phyloP scores from a whole-genome alignment of 2,797 vertebrate genomes.

The Poliocrania exsul region DNA sequence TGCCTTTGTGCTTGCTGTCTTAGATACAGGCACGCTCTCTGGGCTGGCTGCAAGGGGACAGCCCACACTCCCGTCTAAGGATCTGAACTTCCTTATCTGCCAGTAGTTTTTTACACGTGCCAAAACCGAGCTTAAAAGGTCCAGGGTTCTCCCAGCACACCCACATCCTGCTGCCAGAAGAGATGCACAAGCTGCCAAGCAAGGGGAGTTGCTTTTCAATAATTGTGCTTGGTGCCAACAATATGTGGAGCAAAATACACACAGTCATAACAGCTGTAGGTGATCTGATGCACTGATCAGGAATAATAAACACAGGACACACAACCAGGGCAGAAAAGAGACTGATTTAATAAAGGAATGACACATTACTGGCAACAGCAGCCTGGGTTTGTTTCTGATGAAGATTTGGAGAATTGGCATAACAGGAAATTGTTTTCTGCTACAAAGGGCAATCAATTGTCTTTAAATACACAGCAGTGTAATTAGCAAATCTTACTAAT shows the following conservation, averaged over 20 bases:
- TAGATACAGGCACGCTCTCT: background rate
- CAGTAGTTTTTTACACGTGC: background rate
- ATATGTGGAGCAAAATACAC: background rate
- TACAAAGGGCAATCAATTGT: slow-evolving; percentile 11
- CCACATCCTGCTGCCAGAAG: background rate
- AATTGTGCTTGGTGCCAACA: background rate
- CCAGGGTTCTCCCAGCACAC: background rate
- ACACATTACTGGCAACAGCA: background rate
- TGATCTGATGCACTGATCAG: background rate
- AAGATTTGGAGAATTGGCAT: background rate
- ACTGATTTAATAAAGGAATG: background rate
- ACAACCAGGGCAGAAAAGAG: background rate
- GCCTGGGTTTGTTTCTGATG: slow-evolving; percentile 1
- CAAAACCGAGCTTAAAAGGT: background rate
- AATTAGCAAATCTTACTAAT: slow-evolving; percentile 22
- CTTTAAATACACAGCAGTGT: background rate
- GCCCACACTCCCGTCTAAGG: background rate
- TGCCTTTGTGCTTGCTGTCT: background rate
- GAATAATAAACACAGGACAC: background rate
- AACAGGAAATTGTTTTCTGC: slow-evolving; percentile 34
- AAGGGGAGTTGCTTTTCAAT: background rate
- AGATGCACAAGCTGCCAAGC: background rate
- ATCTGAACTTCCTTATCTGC: background rate
- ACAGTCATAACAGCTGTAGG: background rate
- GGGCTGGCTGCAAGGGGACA: background rate